Conservation (phyloP, 2,888 invertebrate genomes). For the Eristalis tenax region DNA sequence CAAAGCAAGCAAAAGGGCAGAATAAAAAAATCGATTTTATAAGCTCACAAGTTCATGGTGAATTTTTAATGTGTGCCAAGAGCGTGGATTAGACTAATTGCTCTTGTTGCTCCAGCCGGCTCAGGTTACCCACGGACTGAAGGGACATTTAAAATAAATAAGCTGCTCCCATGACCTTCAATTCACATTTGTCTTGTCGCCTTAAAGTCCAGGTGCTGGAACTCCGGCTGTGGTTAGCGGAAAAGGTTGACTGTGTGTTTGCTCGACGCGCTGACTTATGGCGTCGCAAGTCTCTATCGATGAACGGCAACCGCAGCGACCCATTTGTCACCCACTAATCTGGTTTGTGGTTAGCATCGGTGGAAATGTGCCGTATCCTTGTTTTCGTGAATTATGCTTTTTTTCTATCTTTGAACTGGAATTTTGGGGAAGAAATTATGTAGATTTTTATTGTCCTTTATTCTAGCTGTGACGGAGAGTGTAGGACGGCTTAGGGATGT, state of each 20-base stretch:
- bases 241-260: not conserved
- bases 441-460: not conserved
- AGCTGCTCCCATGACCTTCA: not conserved
- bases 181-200: not conserved
- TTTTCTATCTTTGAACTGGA: not conserved
- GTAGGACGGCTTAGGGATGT: too few species aligned
- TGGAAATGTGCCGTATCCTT: not conserved
- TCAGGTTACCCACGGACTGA: too few species aligned
- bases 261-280: not conserved
- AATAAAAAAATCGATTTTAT: too few species aligned
- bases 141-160: not conserved
- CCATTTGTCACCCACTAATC: not conserved
- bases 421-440: not conserved
- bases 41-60: too few species aligned
- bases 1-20: too few species aligned
- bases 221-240: not conserved
- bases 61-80: too few species aligned
- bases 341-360: not conserved
- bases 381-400: not conserved
- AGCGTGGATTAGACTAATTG: too few species aligned
- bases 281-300: not conserved
- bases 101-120: too few species aligned
- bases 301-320: not conserved
- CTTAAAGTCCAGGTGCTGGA: not conserved
- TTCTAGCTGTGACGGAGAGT: too few species aligned